Conservation (phyloP, 2,113 vertebrate genomes). For the Silurus glanis region DNA sequence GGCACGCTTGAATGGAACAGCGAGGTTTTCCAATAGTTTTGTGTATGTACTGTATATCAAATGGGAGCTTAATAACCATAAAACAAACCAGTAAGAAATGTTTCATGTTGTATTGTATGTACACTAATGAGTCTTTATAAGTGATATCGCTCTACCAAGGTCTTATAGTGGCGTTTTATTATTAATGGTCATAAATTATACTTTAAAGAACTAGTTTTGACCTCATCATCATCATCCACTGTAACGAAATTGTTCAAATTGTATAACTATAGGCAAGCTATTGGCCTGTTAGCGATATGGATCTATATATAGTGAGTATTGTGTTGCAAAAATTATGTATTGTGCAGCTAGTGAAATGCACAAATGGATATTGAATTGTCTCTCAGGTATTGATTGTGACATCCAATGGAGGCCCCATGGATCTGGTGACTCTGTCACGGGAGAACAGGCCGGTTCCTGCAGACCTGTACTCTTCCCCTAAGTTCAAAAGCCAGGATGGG, state of each 20-base stretch:
- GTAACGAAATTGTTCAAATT: conserved; percentile 13
- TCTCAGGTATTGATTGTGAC: conserved; percentile 78
- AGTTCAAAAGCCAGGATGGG: conserved; percentile 77
- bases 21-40: no score
- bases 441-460: conserved; percentile 78
- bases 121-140: neutral
- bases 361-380: conserved; percentile 22
- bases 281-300: conserved; percentile 20
- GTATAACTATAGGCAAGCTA: conserved; percentile 24
- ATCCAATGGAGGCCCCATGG: conserved; percentile 79
- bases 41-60: neutral
- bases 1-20: no score
- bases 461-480: conserved; percentile 79
- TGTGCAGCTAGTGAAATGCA: neutral
- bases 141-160: neutral
- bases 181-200: neutral
- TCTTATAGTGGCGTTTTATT: neutral
- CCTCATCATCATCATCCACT: neutral
- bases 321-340: conserved; percentile 27
- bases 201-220: conserved; percentile 3
- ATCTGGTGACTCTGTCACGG: conserved; percentile 67
- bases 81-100: neutral
- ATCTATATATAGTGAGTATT: conserved; percentile 24
- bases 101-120: no score
- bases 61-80: neutral